These are phyloP conservation scores for Monodelphis domestica DNA, from an alignment of 2,797 vertebrate species.

Conservation along the genomic window DNA sequence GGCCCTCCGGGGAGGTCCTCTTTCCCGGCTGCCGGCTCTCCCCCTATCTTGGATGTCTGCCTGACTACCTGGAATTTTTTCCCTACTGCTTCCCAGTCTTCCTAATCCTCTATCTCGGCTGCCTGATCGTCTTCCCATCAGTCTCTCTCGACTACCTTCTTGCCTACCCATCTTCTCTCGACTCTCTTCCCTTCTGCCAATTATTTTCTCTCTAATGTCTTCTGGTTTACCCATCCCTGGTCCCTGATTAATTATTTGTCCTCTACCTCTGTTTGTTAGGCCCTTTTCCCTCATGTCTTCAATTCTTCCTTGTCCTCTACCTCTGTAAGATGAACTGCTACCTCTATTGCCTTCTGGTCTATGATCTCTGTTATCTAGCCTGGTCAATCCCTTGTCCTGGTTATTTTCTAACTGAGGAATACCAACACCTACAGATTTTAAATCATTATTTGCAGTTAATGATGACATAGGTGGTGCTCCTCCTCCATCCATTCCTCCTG, in stretches of 20 bases:
- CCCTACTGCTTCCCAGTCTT: constrained; percentile 77
- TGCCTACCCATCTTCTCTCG: constrained; percentile 83
- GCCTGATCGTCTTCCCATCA: constrained; percentile 81
- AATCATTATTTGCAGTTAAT: constrained; percentile 80
- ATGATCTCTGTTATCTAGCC: constrained; percentile 80
- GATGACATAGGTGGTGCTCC: constrained; percentile 69
- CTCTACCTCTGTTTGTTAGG: constrained; percentile 83
- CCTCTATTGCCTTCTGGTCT: constrained; percentile 87
- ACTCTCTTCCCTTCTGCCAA: constrained; percentile 82
- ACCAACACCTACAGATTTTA: constrained; percentile 84
- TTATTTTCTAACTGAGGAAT: constrained; percentile 83
- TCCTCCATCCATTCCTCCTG: constrained; percentile 72
- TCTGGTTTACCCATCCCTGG: constrained; percentile 83
- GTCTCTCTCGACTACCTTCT: constrained; percentile 83
- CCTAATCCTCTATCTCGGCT: constrained; percentile 77
- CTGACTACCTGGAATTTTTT: constrained; percentile 80
- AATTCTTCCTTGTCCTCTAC: constrained; percentile 84
- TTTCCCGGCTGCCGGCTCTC: constrained; percentile 81
- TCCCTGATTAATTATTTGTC: constrained; percentile 80
- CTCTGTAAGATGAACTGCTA: constrained; percentile 86
- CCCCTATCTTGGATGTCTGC: constrained; percentile 82
- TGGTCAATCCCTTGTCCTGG: constrained; percentile 76
- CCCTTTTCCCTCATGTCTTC: constrained; percentile 83
- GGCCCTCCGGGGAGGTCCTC: constrained; percentile 67
- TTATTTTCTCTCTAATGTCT: constrained; percentile 76